These are phyloP conservation scores for Drosophila flavopinicola DNA, from an alignment of 2,888 invertebrate species.

Conservation along the genomic window DNA sequence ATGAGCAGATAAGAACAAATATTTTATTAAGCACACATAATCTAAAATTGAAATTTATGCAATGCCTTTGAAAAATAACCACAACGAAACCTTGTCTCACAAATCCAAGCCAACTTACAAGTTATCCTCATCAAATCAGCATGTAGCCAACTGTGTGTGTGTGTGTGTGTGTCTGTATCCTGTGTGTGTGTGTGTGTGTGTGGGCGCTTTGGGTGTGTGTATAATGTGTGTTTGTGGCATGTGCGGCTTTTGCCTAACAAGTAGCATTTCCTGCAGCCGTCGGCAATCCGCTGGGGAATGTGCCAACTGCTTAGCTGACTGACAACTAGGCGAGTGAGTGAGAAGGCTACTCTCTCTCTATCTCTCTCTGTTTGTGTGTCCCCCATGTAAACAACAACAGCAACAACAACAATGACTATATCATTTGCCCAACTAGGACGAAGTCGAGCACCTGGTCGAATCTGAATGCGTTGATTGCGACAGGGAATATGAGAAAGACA, in stretches of 20 bases:
- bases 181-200: slow-evolving; percentile 14
- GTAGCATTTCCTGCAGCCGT: slow-evolving; percentile 69
- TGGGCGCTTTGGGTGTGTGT: slow-evolving; percentile 15
- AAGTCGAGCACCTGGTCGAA: slow-evolving; percentile 13
- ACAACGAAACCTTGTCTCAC: slow-evolving; percentile 22
- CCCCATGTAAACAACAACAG: slow-evolving; percentile 14
- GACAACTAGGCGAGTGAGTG: slow-evolving; percentile 57
- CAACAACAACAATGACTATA: slow-evolving; percentile 22
- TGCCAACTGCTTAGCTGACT: slow-evolving; percentile 69
- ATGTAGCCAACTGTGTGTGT: slow-evolving; percentile 31
- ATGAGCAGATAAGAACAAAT: slow-evolving; percentile 52
- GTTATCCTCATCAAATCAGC: slow-evolving; percentile 59
- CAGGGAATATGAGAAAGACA: slow-evolving; percentile 17
- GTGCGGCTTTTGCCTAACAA: slow-evolving; percentile 64
- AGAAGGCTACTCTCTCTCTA: slow-evolving; percentile 7
- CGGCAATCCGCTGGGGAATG: slow-evolving; percentile 57
- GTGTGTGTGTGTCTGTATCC: background rate
- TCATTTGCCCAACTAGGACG: slow-evolving; percentile 12
- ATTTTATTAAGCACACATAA: slow-evolving; percentile 72
- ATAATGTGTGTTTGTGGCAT: slow-evolving; percentile 51
- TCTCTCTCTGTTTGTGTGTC: slow-evolving; percentile 5
- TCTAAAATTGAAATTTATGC: slow-evolving; percentile 77
- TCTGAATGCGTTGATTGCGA: slow-evolving; percentile 5
- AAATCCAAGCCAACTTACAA: slow-evolving; percentile 64
- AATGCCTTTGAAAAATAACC: slow-evolving; percentile 45